Percentiles rank a stretch among this genome's conserved stretches.
Evolutionary conservation across 2,888 invertebrate species (phyloP).

Genomic region (Danaus chrysippus): DNA sequence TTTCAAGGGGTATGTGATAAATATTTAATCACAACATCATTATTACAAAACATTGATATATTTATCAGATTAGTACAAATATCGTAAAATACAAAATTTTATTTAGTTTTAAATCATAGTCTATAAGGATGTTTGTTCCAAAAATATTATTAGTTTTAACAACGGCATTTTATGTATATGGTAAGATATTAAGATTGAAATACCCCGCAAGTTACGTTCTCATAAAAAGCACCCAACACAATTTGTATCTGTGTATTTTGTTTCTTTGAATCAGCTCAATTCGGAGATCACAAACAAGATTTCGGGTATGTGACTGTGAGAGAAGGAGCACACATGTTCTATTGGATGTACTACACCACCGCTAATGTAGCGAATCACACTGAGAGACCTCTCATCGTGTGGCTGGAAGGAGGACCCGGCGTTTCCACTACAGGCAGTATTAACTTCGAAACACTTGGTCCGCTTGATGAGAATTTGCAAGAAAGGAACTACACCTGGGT

Average conservation of each 20-base stretch:
- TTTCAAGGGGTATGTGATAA: background rate
- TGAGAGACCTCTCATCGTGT: conserved; percentile 88
- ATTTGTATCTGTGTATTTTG: background rate
- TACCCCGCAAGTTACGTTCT: background rate
- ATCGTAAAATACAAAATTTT: background rate
- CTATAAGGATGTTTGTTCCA: background rate
- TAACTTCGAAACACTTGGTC: conserved; percentile 92
- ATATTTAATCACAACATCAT: background rate
- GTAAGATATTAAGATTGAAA: background rate
- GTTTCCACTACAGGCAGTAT: conserved; percentile 89
- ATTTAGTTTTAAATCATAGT: background rate
- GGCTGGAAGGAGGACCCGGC: conserved; percentile 94
- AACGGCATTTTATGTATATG: background rate
- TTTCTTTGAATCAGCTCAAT: conserved; percentile 48
- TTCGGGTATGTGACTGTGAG: conserved; percentile 87
- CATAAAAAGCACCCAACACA: background rate
- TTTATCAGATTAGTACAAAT: background rate
- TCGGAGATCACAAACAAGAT: conserved; percentile 83
- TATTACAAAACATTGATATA: background rate
- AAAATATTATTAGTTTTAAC: background rate
- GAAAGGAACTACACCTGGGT: conserved; percentile 89
- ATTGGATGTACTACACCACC: conserved; percentile 90
- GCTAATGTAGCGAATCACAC: conserved; percentile 79
- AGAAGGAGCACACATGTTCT: conserved; percentile 89
- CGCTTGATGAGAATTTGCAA: conserved; percentile 81